Evolutionary conservation across 1,140 invertebrate genomes (phyloP), one percentile per base, ranked within the genome.

Genomic region (Drosophila takahashii): DNA sequence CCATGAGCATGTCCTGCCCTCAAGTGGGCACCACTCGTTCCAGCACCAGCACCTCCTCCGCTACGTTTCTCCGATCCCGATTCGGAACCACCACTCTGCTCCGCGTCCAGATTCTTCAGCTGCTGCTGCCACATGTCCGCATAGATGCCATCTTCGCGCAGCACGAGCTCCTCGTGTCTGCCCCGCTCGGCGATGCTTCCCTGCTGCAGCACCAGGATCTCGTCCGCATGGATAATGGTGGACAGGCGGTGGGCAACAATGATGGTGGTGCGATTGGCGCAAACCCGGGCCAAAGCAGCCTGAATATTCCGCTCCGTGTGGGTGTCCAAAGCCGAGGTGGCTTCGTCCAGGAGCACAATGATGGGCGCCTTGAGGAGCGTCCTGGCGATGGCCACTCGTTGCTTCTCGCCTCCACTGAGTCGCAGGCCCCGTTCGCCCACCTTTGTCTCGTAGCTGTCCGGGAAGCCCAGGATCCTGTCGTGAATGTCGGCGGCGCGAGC

Each of bases 401-500:
- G 98, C 76, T 98, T 98, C 90, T 99, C 97, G 16, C 98, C 98
- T 1, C 98, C 98, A 92, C 95, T 96, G 15, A 97, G 92, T 44
- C 96, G 94, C 27, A 97, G 90, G 36, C 96, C 96, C 87, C 96
- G 93, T 92, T 97, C 96, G 16, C 96, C 96, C 27, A 97, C 96
- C 94, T 96, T 95, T 3, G 96, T 97, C 32, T 97, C 96, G 89
- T 98, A 98, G 16, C 95, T 94, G 57, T 98, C 96, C 7, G 98
- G 98, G 92, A 99, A 99, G 39, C 95, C 95, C 4, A 97, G 91
- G 76, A 99, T 99, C 90, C 95, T 95, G 32, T 98, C 96, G 91
- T 99, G 98, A 83, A 99, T 99, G 84, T 99, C 97, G 0, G 98
- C 98, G 79, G 95, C 95, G 89, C 95, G 95, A 0, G 98, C 97